These are phyloP conservation scores for Corvus cornix DNA, from an alignment of 2,113 vertebrate species.

Conservation along the genomic window DNA sequence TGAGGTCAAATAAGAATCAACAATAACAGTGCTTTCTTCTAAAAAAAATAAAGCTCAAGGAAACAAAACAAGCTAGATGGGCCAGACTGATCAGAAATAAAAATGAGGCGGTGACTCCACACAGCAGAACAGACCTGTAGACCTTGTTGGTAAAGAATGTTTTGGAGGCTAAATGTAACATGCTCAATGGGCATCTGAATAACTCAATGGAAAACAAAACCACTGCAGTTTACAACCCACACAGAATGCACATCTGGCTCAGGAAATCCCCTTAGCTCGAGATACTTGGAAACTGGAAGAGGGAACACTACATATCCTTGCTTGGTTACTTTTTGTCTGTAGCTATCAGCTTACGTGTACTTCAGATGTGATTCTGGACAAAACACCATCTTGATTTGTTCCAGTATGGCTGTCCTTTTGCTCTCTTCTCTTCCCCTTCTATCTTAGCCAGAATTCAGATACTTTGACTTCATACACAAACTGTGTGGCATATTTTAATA, in stretches of 20 bases:
- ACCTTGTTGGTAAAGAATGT: not conserved
- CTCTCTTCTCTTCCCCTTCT: not conserved
- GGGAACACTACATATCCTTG: not conserved
- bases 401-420: not conserved
- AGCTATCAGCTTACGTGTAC: not conserved
- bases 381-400: not conserved
- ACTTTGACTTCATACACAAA: not conserved
- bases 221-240: not conserved
- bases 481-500: not conserved
- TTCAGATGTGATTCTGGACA: not conserved
- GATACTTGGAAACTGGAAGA: not conserved
- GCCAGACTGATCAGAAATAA: not conserved
- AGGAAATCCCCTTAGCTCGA: not conserved
- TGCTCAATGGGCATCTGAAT: not conserved
- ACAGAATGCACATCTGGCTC: not conserved
- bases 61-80: not conserved
- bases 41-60: not conserved
- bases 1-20: not conserved
- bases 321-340: not conserved
- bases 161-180: not conserved
- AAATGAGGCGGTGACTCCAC: not conserved
- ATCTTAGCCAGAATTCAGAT: not conserved
- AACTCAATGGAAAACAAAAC: not conserved
- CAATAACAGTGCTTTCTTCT: not conserved
- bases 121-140: not conserved